Evolutionary conservation across 2,113 vertebrate species (phyloP), one percentile per base, ranked within the genome.

Genomic region (Haemorhous mexicanus): DNA sequence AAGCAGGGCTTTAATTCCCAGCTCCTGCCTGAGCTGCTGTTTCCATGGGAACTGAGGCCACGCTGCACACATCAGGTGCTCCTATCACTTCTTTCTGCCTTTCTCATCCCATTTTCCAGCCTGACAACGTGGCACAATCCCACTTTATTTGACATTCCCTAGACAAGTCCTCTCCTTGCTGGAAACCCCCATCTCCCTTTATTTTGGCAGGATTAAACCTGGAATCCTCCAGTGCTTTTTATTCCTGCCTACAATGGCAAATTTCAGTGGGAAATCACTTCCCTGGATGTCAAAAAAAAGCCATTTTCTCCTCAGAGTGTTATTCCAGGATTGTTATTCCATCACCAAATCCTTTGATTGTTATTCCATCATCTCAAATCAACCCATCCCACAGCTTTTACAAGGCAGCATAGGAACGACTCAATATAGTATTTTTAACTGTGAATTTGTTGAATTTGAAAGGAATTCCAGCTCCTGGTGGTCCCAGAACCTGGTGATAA

Each of bases 41-140:
- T 97, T 85, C 97, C 95, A 97, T 95, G 59, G 98, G 47, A 97
- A 98, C 96, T 8, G 50, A 81, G 95, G 59, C 55, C 21, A 7
- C 49, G 8, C 41, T 75, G 94, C 77, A 74, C 89, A 53, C 67
- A 70, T 58, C 78, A 91, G 66, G 76, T 93, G 79, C 33, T 95
- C 90, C 64, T 74, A 96, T 90, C 77, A 70, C 87, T 53, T 8
- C 91, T 94, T 87, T 77, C 62, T 92, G 79, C 89, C 85, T 94
- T 46, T 13, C 81, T 53, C 43, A 21, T 37, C 26, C 80, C 79
- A 24, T 85, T 93, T 87, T 49, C 70, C 88, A 75, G 58, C 12
- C 88, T 78, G 88, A 62, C 80, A 87, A 33, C 9, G 32, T 1
- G 3, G 2, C 26, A 74, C 64, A 69, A 72, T 55, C 63, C 72